Evolutionary conservation across 2,113 vertebrate genomes (phyloP).

Genomic region (Acrocephalus arundinaceus): DNA sequence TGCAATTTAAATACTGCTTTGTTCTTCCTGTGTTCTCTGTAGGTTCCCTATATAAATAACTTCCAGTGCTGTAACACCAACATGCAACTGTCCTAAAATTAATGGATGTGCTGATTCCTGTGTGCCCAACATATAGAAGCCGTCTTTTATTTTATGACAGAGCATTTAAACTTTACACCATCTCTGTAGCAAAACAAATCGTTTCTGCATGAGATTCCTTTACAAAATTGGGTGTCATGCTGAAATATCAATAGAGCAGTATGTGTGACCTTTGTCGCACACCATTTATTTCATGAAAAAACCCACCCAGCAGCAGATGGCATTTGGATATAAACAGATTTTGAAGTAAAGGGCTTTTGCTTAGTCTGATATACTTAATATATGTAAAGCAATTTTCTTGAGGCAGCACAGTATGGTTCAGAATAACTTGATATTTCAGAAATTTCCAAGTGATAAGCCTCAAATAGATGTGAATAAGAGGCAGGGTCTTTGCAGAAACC

Average conservation of each 20-base stretch:
- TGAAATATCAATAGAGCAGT: constrained; percentile 35
- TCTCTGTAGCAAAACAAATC: neutral
- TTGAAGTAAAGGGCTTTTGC: constrained; percentile 34
- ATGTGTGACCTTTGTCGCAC: neutral
- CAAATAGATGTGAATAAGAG: constrained; percentile 14
- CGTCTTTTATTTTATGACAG: neutral
- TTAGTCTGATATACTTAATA: constrained; percentile 21
- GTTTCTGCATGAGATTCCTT: neutral
- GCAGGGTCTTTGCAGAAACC: neutral
- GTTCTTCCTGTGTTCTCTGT: neutral
- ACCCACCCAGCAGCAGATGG: constrained; percentile 14
- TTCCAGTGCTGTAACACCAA: neutral
- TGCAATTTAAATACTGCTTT: neutral
- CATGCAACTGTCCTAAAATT: neutral
- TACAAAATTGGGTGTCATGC: neutral
- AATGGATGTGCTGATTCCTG: neutral
- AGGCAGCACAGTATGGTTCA: constrained; percentile 8
- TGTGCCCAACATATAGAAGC: neutral
- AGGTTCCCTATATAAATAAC: neutral
- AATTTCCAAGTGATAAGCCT: constrained; percentile 6
- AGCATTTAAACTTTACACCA: neutral
- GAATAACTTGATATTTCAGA: constrained; percentile 38
- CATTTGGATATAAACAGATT: constrained; percentile 51
- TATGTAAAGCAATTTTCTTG: constrained; percentile 46
- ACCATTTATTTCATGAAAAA: constrained; percentile 11